phyloP scores from a whole-genome alignment of 2,113 vertebrate genomes.

The Spheniscus mendiculus region DNA sequence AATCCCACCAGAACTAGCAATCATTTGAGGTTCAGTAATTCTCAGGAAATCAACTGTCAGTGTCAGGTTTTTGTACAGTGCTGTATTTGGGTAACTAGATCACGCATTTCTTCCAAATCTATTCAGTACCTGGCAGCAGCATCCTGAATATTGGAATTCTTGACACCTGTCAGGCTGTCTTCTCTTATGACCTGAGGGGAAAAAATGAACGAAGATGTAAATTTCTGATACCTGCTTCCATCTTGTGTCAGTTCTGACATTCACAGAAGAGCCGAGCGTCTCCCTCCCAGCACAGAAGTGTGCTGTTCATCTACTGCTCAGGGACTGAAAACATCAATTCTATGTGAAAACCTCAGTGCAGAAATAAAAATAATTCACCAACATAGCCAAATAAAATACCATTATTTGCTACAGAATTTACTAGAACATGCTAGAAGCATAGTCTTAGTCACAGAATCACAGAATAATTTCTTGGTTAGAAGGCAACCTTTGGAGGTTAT shows the following conservation, averaged over 20 bases:
- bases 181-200: slow-evolving; percentile 79
- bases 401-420: background rate
- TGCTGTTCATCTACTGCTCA: background rate
- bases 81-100: background rate
- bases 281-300: background rate
- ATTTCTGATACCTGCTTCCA: background rate
- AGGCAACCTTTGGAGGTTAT: background rate
- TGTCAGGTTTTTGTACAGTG: background rate
- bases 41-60: background rate
- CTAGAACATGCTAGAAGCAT: background rate
- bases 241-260: background rate
- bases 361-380: background rate
- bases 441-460: background rate
- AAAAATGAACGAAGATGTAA: background rate
- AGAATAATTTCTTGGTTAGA: background rate
- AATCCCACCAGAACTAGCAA: background rate
- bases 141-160: slow-evolving; percentile 83
- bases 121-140: slow-evolving; percentile 79
- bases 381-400: background rate
- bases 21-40: background rate
- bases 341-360: background rate
- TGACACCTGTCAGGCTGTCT: slow-evolving; percentile 74
- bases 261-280: background rate
- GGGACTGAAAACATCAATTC: background rate
- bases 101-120: background rate